Evolutionary conservation across 1,140 invertebrate species (phyloP).

Genomic region (Carposina sasakii): DNA sequence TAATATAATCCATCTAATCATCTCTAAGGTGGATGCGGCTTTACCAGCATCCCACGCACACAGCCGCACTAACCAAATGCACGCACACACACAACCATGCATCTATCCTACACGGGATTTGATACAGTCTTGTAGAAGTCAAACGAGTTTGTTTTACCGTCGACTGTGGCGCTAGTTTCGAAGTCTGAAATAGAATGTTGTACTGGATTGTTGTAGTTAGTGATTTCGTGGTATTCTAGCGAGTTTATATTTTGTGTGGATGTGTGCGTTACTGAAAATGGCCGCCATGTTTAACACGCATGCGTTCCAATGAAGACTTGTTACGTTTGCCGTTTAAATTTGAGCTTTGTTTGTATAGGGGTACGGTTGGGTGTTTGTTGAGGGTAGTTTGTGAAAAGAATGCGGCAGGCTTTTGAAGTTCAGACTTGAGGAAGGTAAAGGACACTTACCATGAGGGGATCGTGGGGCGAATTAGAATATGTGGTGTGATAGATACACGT

Average conservation of each 20-base stretch:
- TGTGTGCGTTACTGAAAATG: slow-evolving; percentile 41
- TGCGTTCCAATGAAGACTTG: slow-evolving; percentile 19
- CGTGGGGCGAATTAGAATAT: slow-evolving; percentile 26
- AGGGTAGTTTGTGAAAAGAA: slow-evolving; percentile 10
- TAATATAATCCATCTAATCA: too few species aligned
- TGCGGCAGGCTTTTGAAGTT: slow-evolving; percentile 39
- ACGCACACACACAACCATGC: slow-evolving; percentile 14
- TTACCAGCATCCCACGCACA: slow-evolving; percentile 37
- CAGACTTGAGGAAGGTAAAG: slow-evolving; percentile 39
- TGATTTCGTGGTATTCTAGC: too few species aligned
- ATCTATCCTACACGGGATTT: slow-evolving; percentile 24
- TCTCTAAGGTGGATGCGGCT: slow-evolving; percentile 22
- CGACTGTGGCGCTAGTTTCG: too few species aligned
- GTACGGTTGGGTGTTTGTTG: slow-evolving; percentile 1
- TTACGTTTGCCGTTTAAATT: slow-evolving; percentile 3
- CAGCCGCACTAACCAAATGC: slow-evolving; percentile 12
- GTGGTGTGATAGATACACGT: background rate
- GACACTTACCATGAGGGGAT: slow-evolving; percentile 31
- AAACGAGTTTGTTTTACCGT: too few species aligned
- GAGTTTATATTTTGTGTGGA: too few species aligned
- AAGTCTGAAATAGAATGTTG: too few species aligned
- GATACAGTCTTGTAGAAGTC: slow-evolving; percentile 22
- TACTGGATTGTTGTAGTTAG: too few species aligned
- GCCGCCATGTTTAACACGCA: slow-evolving; percentile 28
- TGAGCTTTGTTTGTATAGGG: background rate